These are phyloP conservation scores for Drosophila mayaguana DNA, from an alignment of 2,888 invertebrate species.

Conservation along the genomic window DNA sequence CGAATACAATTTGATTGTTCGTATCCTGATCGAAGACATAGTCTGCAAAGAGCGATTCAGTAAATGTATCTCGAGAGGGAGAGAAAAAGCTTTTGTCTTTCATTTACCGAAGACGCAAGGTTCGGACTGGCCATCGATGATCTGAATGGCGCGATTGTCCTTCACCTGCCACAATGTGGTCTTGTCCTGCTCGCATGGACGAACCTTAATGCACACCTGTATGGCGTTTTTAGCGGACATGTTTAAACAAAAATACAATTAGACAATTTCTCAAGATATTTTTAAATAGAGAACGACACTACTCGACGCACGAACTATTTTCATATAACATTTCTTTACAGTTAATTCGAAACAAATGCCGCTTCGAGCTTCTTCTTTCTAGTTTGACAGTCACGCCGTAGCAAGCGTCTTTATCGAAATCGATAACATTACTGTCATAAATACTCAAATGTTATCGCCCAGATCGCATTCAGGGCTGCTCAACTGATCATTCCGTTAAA, in stretches of 20 bases:
- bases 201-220: conserved; percentile 91
- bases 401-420: conserved; percentile 6
- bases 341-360: conserved; percentile 66
- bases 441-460: conserved; percentile 14
- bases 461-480: conserved; percentile 7
- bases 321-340: conserved; percentile 37
- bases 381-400: background rate
- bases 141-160: conserved; percentile 87
- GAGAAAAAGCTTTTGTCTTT: background rate
- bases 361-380: conserved; percentile 53
- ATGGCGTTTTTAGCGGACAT: conserved; percentile 85
- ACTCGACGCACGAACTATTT: conserved; percentile 12
- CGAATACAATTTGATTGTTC: conserved; percentile 88
- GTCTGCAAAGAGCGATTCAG: conserved; percentile 86
- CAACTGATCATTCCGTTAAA: background rate
- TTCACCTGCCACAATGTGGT: conserved; percentile 88
- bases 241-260: conserved; percentile 10
- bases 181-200: conserved; percentile 87
- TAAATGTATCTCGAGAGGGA: background rate
- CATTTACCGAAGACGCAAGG: conserved; percentile 85
- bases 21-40: conserved; percentile 89
- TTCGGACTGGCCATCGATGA: conserved; percentile 86
- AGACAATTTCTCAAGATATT: background rate
- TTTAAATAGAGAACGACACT: conserved; percentile 12
- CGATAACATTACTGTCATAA: conserved; percentile 9